phyloP scores from a whole-genome alignment of 2,888 invertebrate species.

The Mechanitis mazaeus region DNA sequence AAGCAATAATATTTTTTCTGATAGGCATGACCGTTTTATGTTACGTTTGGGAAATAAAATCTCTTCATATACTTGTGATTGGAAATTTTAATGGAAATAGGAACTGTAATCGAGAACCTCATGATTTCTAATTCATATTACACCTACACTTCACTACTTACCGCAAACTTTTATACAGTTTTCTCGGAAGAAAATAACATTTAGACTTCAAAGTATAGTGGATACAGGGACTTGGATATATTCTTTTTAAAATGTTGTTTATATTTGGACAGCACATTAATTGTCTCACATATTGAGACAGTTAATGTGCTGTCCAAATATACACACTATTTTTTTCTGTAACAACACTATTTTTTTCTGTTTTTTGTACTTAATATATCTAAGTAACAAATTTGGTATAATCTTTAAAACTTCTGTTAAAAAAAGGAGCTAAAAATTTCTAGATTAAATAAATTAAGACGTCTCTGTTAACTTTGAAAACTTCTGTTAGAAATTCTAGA shows the following conservation, averaged over 20 bases:
- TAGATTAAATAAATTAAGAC: too few species aligned
- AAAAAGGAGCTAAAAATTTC: too few species aligned
- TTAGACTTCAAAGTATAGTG: neutral
- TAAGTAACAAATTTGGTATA: too few species aligned
- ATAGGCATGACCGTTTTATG: neutral
- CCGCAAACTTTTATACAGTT: slow-evolving; percentile 1
- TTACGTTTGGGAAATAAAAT: slow-evolving; percentile 5
- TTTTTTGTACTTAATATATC: too few species aligned
- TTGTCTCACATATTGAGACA: too few species aligned
- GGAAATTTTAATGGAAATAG: slow-evolving; percentile 4
- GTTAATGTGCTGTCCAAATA: too few species aligned
- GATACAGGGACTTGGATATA: neutral
- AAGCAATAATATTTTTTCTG: slow-evolving; percentile 1
- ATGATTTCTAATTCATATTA: neutral
- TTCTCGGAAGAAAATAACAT: neutral
- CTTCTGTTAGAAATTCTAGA: neutral
- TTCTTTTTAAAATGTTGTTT: too few species aligned
- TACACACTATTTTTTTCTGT: too few species aligned
- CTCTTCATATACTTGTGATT: neutral
- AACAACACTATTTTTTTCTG: too few species aligned
- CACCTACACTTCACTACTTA: neutral
- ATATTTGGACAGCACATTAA: too few species aligned
- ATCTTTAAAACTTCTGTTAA: too few species aligned
- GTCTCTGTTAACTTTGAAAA: too few species aligned
- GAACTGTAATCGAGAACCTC: neutral